These are phyloP conservation scores for Drosophila nigritarsus DNA, from an alignment of 2,888 invertebrate genomes.

Conservation along the genomic window DNA sequence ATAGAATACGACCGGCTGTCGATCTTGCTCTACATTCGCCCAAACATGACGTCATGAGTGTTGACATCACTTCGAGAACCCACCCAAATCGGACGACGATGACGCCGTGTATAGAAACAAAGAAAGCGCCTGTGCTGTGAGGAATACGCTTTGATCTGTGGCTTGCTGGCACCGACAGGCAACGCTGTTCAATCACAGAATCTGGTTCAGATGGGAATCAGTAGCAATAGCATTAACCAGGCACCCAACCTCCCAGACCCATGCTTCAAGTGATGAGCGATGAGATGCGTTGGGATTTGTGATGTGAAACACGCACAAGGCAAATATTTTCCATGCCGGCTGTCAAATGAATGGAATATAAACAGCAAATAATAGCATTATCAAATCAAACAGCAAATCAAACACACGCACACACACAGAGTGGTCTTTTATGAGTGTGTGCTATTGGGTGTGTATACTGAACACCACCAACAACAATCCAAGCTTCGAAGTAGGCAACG, in stretches of 20 bases:
- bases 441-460: constrained; percentile 26
- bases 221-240: background rate
- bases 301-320: constrained; percentile 58
- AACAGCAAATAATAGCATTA: constrained; percentile 74
- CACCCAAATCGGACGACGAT: constrained; percentile 1
- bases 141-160: constrained; percentile 66
- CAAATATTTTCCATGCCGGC: constrained; percentile 45
- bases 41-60: constrained; percentile 60
- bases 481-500: constrained; percentile 38
- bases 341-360: constrained; percentile 59
- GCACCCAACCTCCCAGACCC: constrained; percentile 1
- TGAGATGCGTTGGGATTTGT: constrained; percentile 29
- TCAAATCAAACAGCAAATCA: constrained; percentile 70
- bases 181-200: constrained; percentile 48
- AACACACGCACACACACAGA: constrained; percentile 48
- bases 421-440: background rate
- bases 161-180: constrained; percentile 62
- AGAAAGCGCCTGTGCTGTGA: constrained; percentile 43
- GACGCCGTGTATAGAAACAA: constrained; percentile 45
- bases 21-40: constrained; percentile 57
- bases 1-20: constrained; percentile 19
- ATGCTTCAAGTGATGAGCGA: constrained; percentile 27
- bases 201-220: constrained; percentile 15
- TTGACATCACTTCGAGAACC: constrained; percentile 56
- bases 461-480: background rate